Conservation (phyloP, 2,113 vertebrate genomes). For the Oncorhynchus kisutch region DNA sequence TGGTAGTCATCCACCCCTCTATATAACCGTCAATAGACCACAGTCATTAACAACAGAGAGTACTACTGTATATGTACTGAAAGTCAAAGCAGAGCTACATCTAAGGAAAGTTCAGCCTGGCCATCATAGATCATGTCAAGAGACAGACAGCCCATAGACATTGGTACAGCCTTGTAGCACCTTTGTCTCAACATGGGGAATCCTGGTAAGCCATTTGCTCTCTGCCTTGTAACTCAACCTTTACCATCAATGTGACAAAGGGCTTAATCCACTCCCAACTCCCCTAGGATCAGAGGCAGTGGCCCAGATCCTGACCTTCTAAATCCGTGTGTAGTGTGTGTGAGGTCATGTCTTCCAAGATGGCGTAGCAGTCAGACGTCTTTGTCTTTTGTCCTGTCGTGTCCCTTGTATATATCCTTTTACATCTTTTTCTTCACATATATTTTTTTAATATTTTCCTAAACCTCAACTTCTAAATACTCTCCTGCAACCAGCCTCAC, state of each 20-base stretch:
- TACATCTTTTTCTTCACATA: too few relatives aligned
- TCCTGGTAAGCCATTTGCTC: background rate
- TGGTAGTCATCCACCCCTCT: background rate
- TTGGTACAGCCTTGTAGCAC: background rate
- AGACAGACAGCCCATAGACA: background rate
- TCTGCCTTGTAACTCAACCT: background rate
- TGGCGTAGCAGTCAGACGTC: too few relatives aligned
- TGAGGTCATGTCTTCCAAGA: background rate
- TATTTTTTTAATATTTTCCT: too few relatives aligned
- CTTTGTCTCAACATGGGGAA: background rate
- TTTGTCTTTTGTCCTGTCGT: too few relatives aligned
- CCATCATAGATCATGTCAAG: background rate
- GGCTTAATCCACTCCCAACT: background rate
- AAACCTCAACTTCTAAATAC: too few relatives aligned
- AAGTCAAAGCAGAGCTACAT: too few relatives aligned
- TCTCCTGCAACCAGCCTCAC: too few relatives aligned
- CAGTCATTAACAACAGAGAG: too few relatives aligned
- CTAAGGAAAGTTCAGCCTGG: background rate
- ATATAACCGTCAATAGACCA: background rate
- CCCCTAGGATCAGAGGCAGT: background rate
- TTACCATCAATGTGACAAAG: conserved; percentile 20
- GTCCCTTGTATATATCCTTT: too few relatives aligned
- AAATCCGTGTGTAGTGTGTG: background rate
- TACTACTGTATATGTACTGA: too few relatives aligned
- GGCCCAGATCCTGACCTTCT: conserved; percentile 32